Evolutionary conservation across 1,140 invertebrate species (phyloP), one percentile per base, ranked within the genome.

Genomic region (Homalodisca vitripennis): DNA sequence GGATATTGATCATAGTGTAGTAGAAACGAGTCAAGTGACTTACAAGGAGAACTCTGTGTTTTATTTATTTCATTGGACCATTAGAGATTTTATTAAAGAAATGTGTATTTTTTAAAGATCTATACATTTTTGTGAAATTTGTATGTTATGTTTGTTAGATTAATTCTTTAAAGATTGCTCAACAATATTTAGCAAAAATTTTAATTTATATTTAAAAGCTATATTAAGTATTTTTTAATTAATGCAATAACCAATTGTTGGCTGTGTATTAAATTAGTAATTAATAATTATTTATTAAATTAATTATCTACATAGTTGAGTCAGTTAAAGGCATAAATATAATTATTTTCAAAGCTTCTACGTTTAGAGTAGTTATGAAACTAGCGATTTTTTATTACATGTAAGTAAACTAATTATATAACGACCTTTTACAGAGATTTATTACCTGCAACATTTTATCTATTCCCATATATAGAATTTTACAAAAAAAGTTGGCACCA

Each of bases 221-320:
- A 41, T n/a, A n/a, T 17, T 10, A 20, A 51, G 48, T 51, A 20
- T 51, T 51, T 13, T 60, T 27, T 27, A 27, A 14, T 53, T 22
- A 53, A 27, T 60, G 55, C 55, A 60, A 60, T 60, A 60, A 60
- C 55, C 55, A 27, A 60, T 60, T 60, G 55, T 60, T 60, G 55
- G 55, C 55, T 60, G 55, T 60, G 55, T 60, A 53, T 27, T 60
- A 3, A 41, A 41, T 10, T 10, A 41, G 34, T 41, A 6, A n/a
- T n/a, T n/a, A n/a, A n/a, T n/a, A n/a, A n/a, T n/a, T n/a, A n/a
- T n/a, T n/a, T n/a, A n/a, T n/a, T n/a, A n/a, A n/a, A n/a, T n/a
- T n/a, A n/a, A n/a, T n/a, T n/a, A n/a, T n/a, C n/a, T n/a, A n/a
- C n/a, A n/a, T n/a, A n/a, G n/a, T n/a, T n/a, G n/a, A n/a, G n/a